phyloP scores from a whole-genome alignment of 2,888 invertebrate species.

The Orchesella flavescens region DNA sequence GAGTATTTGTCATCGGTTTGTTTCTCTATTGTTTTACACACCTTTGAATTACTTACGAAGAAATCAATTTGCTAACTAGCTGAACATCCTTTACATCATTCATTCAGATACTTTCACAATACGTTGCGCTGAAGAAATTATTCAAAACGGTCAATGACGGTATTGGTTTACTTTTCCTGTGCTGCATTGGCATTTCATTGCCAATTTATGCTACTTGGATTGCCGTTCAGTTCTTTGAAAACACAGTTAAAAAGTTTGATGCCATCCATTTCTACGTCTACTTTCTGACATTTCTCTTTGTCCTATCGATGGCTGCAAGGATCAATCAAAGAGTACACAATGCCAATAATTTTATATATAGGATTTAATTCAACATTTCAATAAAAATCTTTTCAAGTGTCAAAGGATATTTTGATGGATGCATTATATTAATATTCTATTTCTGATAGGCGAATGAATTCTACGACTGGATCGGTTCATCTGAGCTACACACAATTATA shows the following conservation, averaged over 20 bases:
- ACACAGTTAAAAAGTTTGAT: slow-evolving; percentile 35
- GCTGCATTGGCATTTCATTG: slow-evolving; percentile 38
- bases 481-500: slow-evolving; percentile 14
- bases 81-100: background rate
- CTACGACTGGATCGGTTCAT: slow-evolving; percentile 49
- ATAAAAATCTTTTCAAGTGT: background rate
- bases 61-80: background rate
- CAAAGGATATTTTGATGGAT: background rate
- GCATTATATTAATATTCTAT: background rate
- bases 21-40: no score
- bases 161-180: slow-evolving; percentile 34
- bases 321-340: slow-evolving; percentile 34
- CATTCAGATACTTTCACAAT: slow-evolving; percentile 19
- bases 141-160: slow-evolving; percentile 41
- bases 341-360: background rate
- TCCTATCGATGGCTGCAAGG: slow-evolving; percentile 37
- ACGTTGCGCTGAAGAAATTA: slow-evolving; percentile 20
- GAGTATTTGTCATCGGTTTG: slow-evolving; percentile 14
- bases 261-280: slow-evolving; percentile 47
- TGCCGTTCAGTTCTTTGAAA: slow-evolving; percentile 37
- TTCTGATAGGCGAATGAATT: slow-evolving; percentile 53
- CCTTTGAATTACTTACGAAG: no score
- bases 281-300: slow-evolving; percentile 49
- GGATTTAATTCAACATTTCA: background rate
- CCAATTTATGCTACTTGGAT: slow-evolving; percentile 52